Percentiles rank a stretch among this genome's conserved stretches.
Evolutionary conservation across 2,113 vertebrate genomes (phyloP).

Genomic region (Halcyon malimbica): DNA sequence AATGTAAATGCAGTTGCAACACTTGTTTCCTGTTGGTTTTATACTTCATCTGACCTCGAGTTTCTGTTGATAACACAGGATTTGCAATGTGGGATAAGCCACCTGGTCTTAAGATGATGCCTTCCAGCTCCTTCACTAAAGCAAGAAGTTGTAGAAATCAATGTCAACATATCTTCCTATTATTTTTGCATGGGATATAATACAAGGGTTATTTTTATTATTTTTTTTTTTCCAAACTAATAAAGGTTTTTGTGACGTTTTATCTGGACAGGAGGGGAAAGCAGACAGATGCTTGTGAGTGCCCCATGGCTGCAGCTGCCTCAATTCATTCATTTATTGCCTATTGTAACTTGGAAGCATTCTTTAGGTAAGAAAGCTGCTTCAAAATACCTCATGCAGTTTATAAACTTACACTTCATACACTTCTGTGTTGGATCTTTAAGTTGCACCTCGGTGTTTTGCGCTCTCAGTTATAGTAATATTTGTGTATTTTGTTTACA

Average conservation of each 20-base stretch:
- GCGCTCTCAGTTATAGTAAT: not conserved
- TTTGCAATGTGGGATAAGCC: not conserved
- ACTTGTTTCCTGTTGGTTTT: not conserved
- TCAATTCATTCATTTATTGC: constrained; percentile 52
- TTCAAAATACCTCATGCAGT: not conserved
- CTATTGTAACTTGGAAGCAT: constrained; percentile 65
- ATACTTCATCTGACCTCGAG: rapidly evolving
- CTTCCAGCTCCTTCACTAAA: not conserved
- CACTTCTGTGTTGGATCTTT: not conserved
- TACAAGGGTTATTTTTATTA: not conserved
- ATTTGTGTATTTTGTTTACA: not conserved
- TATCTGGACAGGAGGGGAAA: constrained; percentile 61
- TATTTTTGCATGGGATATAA: not conserved
- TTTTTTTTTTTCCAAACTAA: not conserved
- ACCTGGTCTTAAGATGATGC: not conserved
- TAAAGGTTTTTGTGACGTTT: constrained; percentile 13
- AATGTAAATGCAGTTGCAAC: not conserved
- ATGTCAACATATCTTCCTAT: rapidly evolving
- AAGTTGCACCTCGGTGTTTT: not conserved
- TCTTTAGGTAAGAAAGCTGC: constrained; percentile 67
- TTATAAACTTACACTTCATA: not conserved
- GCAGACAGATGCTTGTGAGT: constrained; percentile 73
- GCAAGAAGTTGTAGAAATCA: not conserved
- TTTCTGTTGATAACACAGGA: not conserved
- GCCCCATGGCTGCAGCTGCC: constrained; percentile 72